Conservation (phyloP, 2,113 vertebrate genomes). For the Entelurus aequoreus region DNA sequence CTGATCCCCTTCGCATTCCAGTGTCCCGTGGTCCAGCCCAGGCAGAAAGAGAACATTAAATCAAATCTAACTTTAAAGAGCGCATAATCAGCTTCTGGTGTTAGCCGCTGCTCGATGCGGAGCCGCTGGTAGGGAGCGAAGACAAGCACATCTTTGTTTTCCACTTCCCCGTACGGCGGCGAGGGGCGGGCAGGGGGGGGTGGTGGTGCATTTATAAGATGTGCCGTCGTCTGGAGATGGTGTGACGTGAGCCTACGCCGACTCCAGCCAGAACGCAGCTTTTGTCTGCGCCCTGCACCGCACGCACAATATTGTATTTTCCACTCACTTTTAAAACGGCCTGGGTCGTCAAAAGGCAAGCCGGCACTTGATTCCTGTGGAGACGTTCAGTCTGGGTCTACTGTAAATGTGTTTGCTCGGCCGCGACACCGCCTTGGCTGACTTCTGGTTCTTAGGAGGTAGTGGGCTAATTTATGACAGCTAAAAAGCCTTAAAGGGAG, state of each 20-base stretch:
- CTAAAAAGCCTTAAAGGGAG: constrained; percentile 34
- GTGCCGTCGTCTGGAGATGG: constrained; percentile 41
- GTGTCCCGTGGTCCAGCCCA: constrained; percentile 56
- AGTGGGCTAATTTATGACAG: constrained; percentile 45
- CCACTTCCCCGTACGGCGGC: constrained; percentile 10
- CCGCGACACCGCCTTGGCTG: constrained; percentile 15
- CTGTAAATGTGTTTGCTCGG: constrained; percentile 52
- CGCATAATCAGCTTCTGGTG: constrained; percentile 67
- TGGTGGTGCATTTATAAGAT: constrained; percentile 17
- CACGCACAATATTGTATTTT: constrained; percentile 48
- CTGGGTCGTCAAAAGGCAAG: constrained; percentile 32
- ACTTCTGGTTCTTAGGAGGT: constrained; percentile 24
- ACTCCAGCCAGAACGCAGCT: constrained; percentile 28
- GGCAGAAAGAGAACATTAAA: constrained; percentile 62
- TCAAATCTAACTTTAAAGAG: constrained; percentile 69
- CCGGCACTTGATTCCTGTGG: constrained; percentile 27
- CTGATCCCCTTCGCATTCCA: constrained; percentile 54
- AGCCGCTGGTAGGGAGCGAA: constrained; percentile 41
- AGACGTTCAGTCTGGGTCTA: constrained; percentile 44
- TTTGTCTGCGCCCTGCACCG: constrained; percentile 31
- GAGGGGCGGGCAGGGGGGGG: too few species aligned
- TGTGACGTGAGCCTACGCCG: constrained; percentile 45
- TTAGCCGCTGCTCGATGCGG: constrained; percentile 41
- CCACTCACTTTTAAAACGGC: constrained; percentile 34
- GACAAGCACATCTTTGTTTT: constrained; percentile 69